A percentile compares a stretch with the other conserved stretches of the same genome.
These are phyloP conservation scores for Babyrousa celebensis DNA, from an alignment of 2,797 vertebrate species.

Conservation along the genomic window DNA sequence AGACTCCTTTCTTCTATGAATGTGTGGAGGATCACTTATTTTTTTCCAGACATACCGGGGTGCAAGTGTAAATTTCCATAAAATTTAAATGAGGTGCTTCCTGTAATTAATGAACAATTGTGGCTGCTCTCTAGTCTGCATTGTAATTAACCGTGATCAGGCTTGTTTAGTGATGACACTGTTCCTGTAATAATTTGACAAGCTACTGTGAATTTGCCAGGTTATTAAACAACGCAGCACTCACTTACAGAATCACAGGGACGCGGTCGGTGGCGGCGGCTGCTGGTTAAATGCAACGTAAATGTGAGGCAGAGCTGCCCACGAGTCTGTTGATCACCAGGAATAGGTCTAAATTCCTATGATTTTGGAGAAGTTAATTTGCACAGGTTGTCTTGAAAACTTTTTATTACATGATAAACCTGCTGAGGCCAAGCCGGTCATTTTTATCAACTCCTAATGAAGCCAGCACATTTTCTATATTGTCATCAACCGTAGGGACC, in stretches of 20 bases:
- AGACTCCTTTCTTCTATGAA: slow-evolving; percentile 84
- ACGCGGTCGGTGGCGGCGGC: slow-evolving; percentile 73
- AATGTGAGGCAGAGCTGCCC: slow-evolving; percentile 75
- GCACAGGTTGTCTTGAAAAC: slow-evolving; percentile 60
- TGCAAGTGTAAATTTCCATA: slow-evolving; percentile 94
- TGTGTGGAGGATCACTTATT: slow-evolving; percentile 77
- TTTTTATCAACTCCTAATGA: slow-evolving; percentile 68
- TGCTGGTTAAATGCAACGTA: slow-evolving; percentile 78
- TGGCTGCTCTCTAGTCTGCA: slow-evolving; percentile 93
- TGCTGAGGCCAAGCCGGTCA: slow-evolving; percentile 44
- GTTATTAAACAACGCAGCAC: slow-evolving; percentile 89
- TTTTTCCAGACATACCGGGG: slow-evolving; percentile 90
- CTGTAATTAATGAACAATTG: slow-evolving; percentile 97
- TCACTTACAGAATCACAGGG: slow-evolving; percentile 84
- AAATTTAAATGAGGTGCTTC: slow-evolving; percentile 97
- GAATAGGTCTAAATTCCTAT: slow-evolving; percentile 47
- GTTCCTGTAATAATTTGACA: slow-evolving; percentile 91
- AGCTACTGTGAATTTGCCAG: slow-evolving; percentile 90
- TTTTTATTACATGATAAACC: slow-evolving; percentile 71
- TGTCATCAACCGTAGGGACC: background rate
- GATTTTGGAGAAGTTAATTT: slow-evolving; percentile 77
- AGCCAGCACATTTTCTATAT: slow-evolving; percentile 52
- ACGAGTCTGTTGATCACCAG: slow-evolving; percentile 70
- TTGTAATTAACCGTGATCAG: slow-evolving; percentile 96
- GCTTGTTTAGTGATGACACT: slow-evolving; percentile 93